Percentiles rank a stretch among this genome's conserved stretches.
Conservation (phyloP, 1,140 invertebrate genomes). For the Sitobion miscanthi region DNA sequence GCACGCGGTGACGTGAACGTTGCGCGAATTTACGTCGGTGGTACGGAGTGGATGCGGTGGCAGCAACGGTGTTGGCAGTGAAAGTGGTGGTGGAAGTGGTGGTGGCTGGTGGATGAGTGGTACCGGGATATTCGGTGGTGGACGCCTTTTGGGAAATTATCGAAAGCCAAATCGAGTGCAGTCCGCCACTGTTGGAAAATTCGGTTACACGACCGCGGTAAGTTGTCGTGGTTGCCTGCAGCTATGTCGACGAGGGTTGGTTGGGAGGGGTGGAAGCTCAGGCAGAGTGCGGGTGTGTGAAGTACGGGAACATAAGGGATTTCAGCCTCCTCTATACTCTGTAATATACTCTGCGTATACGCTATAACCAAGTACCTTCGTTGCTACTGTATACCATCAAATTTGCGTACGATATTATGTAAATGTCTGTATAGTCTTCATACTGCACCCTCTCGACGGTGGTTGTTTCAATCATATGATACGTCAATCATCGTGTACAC, state of each 20-base stretch:
- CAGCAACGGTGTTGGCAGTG: too few relatives aligned
- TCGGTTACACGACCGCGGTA: background rate
- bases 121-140: background rate
- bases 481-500: too few relatives aligned
- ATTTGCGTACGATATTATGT: background rate
- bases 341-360: background rate
- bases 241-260: background rate
- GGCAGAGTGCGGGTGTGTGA: background rate
- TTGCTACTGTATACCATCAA: background rate
- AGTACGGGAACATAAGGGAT: background rate
- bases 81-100: too few relatives aligned
- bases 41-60: background rate
- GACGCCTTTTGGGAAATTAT: slow-evolving; percentile 52
- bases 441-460: background rate
- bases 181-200: background rate
- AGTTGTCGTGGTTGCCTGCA: background rate
- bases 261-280: background rate
- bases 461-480: background rate
- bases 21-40: background rate
- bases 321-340: background rate
- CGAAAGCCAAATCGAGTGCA: background rate
- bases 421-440: background rate
- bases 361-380: background rate
- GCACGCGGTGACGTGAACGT: background rate
- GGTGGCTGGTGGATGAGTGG: background rate